Percentiles rank a stretch among this genome's conserved stretches.
phyloP scores from a whole-genome alignment of 2,888 invertebrate genomes.

The Steromphala cineraria region DNA sequence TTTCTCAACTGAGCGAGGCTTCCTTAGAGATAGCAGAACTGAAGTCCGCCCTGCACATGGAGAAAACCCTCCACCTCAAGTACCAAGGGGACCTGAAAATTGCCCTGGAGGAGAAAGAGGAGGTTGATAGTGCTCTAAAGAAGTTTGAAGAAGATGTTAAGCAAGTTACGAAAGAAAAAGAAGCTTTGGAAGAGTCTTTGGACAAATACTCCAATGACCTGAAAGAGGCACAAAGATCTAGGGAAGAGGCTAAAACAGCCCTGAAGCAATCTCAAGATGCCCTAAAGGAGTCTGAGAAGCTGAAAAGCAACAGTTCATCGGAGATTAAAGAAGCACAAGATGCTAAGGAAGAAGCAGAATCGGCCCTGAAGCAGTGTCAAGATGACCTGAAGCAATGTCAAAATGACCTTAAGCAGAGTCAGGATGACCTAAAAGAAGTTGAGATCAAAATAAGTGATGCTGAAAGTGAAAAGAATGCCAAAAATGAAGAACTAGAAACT shows the following conservation, averaged over 20 bases:
- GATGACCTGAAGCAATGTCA: slow-evolving; percentile 16
- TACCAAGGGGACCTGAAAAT: slow-evolving; percentile 36
- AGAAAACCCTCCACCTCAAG: slow-evolving; percentile 49
- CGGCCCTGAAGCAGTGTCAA: neutral
- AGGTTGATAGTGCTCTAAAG: slow-evolving; percentile 24
- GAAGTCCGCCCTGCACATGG: slow-evolving; percentile 48
- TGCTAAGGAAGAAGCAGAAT: slow-evolving; percentile 2
- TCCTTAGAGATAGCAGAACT: slow-evolving; percentile 50
- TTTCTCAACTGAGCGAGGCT: slow-evolving; percentile 33
- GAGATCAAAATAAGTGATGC: neutral
- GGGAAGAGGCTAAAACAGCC: neutral
- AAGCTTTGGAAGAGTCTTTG: slow-evolving; percentile 20
- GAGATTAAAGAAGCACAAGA: too few relatives aligned
- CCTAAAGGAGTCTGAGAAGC: neutral
- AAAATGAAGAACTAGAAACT: neutral
- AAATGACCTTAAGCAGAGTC: neutral
- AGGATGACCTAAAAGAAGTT: neutral
- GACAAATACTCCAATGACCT: neutral
- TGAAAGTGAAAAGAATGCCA: neutral
- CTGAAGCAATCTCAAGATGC: neutral
- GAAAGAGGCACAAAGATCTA: neutral
- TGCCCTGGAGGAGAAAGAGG: slow-evolving; percentile 22
- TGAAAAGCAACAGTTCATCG: too few relatives aligned
- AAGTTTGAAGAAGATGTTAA: slow-evolving; percentile 16
- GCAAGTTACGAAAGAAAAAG: neutral